Evolutionary conservation across 2,888 invertebrate species (phyloP).

Genomic region (Micoletzkya japonica): DNA sequence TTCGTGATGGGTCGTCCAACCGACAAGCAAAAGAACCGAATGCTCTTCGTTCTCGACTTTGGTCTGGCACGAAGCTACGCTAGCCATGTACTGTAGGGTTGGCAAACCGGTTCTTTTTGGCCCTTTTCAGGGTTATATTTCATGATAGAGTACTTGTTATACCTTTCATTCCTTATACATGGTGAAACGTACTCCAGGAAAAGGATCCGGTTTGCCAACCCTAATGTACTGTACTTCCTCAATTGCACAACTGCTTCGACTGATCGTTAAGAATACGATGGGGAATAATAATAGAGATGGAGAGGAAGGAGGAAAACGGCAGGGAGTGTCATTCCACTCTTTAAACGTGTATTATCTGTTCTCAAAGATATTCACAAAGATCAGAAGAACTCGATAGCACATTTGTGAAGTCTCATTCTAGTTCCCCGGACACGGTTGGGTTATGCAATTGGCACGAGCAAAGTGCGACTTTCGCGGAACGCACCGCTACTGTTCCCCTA

Average conservation of each 20-base stretch:
- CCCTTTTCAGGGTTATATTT: not conserved
- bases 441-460: slow-evolving; percentile 46
- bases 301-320: not conserved
- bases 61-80: slow-evolving; percentile 46
- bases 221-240: not conserved
- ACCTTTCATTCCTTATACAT: no score
- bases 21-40: slow-evolving; percentile 39
- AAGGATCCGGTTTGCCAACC: no score
- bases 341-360: no score
- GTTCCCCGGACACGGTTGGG: slow-evolving; percentile 32
- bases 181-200: no score
- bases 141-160: no score
- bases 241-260: not conserved
- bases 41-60: slow-evolving; percentile 54
- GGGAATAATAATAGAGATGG: no score
- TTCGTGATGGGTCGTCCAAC: slow-evolving; percentile 47
- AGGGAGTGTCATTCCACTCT: no score
- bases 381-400: no score
- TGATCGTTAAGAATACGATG: slow-evolving; percentile 6
- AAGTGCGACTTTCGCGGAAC: slow-evolving; percentile 58
- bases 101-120: not conserved
- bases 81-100: slow-evolving; percentile 4
- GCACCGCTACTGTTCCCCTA: slow-evolving; percentile 51
- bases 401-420: not conserved
- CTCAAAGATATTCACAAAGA: no score